Evolutionary conservation across 2,797 vertebrate species (phyloP), one percentile per base, ranked within the genome.

Genomic region (Hapalemur alaotrensis): DNA sequence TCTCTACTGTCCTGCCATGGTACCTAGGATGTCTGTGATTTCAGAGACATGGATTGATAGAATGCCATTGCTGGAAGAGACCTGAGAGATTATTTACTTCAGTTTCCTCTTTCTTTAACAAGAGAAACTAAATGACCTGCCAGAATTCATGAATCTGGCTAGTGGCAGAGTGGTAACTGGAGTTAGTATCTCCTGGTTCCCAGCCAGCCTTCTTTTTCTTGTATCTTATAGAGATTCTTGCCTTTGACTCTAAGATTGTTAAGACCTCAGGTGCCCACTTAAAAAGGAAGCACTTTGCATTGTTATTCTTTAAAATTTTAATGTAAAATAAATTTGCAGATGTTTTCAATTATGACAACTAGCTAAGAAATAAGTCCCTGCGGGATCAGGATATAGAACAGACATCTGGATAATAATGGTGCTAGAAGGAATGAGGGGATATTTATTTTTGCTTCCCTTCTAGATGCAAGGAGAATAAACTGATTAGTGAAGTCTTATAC

Each of bases 271-370:
- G 7, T 84, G 41, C 11, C 82, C 35, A 48, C 9, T 83, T 92
- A 67, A 72, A 89, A 90, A 32, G 25, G 52, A 30, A 90, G 35
- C 8, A 61, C 1, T 89, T 65, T 81, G 35, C 28, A 32, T 25
- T 93, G 52, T 50, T 89, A 61, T 73, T 82, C 14, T 87, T 93
- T 76, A 96, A 72, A 63, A 43, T 46, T 38, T 70, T 85, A 73
- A 50, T 52, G 48, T 96, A 91, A 92, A 92, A 54, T 90, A 95
- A 59, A 41, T 69, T 91, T 95, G 13, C 57, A 69, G 43, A 83
- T 83, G 63, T 76, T 97, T 97, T 89, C 46, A 96, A 13, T 92
- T 32, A n/a, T 88, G 43, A 86, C 28, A 67, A 75, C 28, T 80
- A 30, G n/a, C 65, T 85, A 85, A 52, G 52, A 78, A 90, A 93